phyloP scores from a whole-genome alignment of 2,797 vertebrate genomes.

The Mormyrus proboscirostris region DNA sequence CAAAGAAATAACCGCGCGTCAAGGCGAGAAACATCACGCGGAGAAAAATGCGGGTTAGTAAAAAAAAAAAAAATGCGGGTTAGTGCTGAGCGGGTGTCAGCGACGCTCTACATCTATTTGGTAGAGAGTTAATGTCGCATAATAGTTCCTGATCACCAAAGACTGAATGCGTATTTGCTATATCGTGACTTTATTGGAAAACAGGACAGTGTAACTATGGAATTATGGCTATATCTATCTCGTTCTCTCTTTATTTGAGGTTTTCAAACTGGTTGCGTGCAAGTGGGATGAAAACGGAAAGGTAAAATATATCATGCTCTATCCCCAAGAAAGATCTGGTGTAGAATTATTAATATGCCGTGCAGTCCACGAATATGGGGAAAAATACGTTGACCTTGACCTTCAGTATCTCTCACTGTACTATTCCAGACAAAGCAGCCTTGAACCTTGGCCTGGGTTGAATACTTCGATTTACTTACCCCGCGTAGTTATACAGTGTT shows the following conservation, averaged over 20 bases:
- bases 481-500: background rate
- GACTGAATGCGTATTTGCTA: background rate
- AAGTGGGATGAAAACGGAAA: background rate
- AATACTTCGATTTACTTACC: background rate
- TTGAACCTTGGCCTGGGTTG: background rate
- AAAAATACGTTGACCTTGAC: background rate
- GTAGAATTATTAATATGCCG: background rate
- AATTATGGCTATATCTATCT: background rate
- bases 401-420: background rate
- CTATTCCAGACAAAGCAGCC: background rate
- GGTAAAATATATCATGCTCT: background rate
- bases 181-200: background rate
- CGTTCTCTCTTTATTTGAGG: background rate
- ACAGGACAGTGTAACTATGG: background rate
- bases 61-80: too few relatives aligned
- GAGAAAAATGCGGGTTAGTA: background rate
- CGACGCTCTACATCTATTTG: background rate
- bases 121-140: background rate
- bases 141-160: background rate
- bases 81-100: background rate
- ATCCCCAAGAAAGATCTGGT: background rate
- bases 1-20: background rate
- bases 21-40: background rate
- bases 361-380: background rate
- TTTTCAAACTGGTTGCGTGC: background rate